phyloP scores from a whole-genome alignment of 2,113 vertebrate species.

The Sturnus vulgaris region DNA sequence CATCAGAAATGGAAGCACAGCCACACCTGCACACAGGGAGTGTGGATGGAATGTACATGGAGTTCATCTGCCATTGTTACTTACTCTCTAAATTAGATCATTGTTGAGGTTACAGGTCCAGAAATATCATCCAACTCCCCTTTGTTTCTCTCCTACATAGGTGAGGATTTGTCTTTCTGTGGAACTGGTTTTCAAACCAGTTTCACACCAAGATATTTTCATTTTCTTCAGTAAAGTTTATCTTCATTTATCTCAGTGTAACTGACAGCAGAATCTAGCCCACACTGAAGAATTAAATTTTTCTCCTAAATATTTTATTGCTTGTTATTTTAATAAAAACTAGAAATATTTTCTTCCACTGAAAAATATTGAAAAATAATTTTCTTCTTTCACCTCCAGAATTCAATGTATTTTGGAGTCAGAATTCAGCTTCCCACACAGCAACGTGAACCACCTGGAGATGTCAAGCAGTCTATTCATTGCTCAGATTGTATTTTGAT shows the following conservation, averaged over 20 bases:
- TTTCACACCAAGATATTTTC: neutral
- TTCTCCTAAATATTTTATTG: neutral
- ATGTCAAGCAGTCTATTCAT: neutral
- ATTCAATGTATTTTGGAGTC: neutral
- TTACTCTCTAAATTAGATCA: neutral
- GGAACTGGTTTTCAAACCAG: neutral
- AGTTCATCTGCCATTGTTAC: neutral
- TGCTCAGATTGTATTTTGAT: conserved; percentile 16
- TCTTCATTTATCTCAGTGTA: neutral
- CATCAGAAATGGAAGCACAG: neutral
- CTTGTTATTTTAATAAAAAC: neutral
- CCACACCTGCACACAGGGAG: neutral
- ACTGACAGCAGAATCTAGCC: neutral
- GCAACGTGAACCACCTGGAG: neutral
- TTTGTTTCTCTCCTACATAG: neutral
- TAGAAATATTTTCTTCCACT: neutral
- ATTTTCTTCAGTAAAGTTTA: neutral
- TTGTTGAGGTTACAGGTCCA: neutral
- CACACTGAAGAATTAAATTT: neutral
- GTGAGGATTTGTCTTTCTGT: neutral
- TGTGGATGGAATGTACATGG: neutral
- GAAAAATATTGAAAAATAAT: neutral
- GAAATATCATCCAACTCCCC: neutral
- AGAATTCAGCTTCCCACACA: neutral
- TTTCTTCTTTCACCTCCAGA: neutral